These are phyloP conservation scores for Porites cylindrica DNA, from an alignment of 92 coral and sea anemone genomes.

Conservation along the genomic window DNA sequence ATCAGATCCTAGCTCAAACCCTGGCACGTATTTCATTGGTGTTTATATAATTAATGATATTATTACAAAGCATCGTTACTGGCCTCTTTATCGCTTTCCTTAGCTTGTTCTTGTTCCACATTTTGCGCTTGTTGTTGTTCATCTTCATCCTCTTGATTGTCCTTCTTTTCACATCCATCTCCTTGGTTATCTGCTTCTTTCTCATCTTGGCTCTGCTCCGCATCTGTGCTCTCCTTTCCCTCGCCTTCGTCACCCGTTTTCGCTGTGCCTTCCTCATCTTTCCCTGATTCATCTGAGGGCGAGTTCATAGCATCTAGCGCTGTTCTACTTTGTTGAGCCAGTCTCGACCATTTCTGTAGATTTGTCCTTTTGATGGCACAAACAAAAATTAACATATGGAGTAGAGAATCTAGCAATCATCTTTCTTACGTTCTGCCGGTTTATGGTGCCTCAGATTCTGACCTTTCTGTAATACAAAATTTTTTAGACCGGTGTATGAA, in stretches of 20 bases:
- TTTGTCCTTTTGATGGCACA: constrained; percentile 11
- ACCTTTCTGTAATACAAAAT: too few relatives aligned
- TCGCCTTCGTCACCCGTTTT: background rate
- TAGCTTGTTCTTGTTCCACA: background rate
- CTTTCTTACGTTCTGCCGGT: too few relatives aligned
- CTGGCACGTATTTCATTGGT: too few relatives aligned
- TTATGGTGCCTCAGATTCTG: too few relatives aligned
- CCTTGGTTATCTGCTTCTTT: background rate
- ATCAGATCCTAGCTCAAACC: too few relatives aligned
- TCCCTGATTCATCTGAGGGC: constrained; percentile 15
- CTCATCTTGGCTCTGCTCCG: constrained; percentile 14
- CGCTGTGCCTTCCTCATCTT: background rate
- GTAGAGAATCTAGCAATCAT: background rate
- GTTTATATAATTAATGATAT: background rate
- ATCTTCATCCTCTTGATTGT: background rate
- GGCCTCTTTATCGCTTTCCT: background rate
- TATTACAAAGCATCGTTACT: background rate
- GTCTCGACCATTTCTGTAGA: constrained; percentile 35
- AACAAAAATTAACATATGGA: background rate
- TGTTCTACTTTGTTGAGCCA: constrained; percentile 37
- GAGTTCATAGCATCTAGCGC: constrained; percentile 40
- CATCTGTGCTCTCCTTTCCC: background rate
- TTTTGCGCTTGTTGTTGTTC: background rate
- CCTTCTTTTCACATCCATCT: constrained; percentile 3
- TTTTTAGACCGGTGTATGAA: too few relatives aligned